These are phyloP conservation scores for Chymomyza amoena DNA, from an alignment of 2,888 invertebrate species.

Conservation along the genomic window DNA sequence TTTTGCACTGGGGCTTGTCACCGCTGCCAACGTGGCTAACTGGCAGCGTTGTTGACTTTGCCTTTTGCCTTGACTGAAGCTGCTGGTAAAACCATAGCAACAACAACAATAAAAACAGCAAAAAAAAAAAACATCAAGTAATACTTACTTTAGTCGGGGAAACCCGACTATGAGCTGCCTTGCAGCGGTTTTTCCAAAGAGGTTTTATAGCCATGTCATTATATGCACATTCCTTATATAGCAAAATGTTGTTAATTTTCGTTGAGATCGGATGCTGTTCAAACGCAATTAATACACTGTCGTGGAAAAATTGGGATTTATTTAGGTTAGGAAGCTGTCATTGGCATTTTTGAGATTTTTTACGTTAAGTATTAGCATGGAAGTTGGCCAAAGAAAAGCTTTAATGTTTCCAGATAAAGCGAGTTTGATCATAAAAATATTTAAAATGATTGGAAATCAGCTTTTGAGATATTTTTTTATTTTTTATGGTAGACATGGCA, in stretches of 20 bases:
- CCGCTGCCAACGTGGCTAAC: conserved; percentile 5
- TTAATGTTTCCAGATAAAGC: no score
- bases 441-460: no score
- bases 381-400: no score
- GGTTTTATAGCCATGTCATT: not conserved
- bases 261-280: not conserved
- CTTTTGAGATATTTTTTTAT: no score
- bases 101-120: no score
- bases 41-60: not conserved
- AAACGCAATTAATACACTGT: no score
- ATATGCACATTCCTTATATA: not conserved
- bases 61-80: not conserved
- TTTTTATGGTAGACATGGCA: no score
- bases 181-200: not conserved
- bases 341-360: no score
- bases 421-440: no score
- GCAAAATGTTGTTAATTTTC: not conserved
- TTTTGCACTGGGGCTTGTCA: conserved; percentile 23
- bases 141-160: not conserved
- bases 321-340: no score
- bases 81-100: not conserved
- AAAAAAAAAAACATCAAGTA: not conserved
- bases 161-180: not conserved
- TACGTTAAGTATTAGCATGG: no score
- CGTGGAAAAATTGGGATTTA: no score